A percentile compares a stretch with the other conserved stretches of the same genome.
Evolutionary conservation across 2,113 vertebrate species (phyloP).

Genomic region (Mormyrus lacerda): DNA sequence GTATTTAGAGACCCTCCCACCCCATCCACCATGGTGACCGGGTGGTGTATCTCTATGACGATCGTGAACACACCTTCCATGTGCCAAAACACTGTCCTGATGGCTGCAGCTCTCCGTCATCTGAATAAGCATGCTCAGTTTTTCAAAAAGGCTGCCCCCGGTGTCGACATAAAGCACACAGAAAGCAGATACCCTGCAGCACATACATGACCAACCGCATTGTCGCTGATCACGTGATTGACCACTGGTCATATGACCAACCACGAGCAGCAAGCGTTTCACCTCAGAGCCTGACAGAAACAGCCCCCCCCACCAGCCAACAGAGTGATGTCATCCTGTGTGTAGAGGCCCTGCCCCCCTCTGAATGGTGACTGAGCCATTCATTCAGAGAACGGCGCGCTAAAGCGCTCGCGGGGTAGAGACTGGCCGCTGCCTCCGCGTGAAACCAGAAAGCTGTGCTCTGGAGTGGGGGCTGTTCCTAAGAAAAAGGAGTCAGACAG

Average conservation of each 20-base stretch:
- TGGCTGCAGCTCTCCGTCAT: not conserved
- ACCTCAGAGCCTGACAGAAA: not conserved
- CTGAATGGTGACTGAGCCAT: conserved; percentile 4
- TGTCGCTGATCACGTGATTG: not conserved
- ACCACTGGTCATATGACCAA: not conserved
- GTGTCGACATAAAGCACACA: not conserved
- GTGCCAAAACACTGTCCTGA: not conserved
- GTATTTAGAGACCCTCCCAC: not conserved
- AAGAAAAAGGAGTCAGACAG: not conserved
- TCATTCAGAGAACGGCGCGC: not conserved
- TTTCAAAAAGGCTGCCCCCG: not conserved
- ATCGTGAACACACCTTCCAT: not conserved
- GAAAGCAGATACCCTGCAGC: not conserved
- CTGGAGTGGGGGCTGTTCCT: not conserved
- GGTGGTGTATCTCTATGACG: not conserved
- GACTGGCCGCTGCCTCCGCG: not conserved
- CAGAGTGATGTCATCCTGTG: not conserved
- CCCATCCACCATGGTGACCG: not conserved
- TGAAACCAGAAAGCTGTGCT: not conserved
- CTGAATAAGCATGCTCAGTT: not conserved
- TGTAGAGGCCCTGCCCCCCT: not conserved
- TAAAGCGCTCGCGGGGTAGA: not conserved
- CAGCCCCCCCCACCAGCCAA: not conserved
- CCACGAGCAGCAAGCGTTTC: not conserved
- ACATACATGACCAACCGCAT: not conserved